A percentile compares a stretch with the other conserved stretches of the same genome.
These are phyloP conservation scores for Metopia argyrocephala DNA, from an alignment of 2,888 invertebrate species.

Conservation along the genomic window DNA sequence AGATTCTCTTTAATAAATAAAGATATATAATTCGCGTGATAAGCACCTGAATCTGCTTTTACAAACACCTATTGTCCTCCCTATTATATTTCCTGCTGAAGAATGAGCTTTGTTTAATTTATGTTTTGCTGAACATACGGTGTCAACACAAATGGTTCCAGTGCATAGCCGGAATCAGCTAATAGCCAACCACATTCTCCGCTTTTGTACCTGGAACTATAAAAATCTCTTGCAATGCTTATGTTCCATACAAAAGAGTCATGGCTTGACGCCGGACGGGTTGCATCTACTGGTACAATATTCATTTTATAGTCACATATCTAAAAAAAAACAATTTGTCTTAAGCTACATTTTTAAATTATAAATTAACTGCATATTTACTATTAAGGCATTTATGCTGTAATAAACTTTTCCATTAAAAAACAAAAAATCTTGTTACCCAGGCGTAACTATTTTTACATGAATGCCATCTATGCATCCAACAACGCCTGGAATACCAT, in stretches of 20 bases:
- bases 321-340: neutral
- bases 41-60: neutral
- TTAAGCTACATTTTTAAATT: no score
- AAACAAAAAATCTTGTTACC: neutral
- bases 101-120: neutral
- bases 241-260: neutral
- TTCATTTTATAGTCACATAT: neutral
- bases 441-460: neutral
- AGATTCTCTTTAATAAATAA: no score
- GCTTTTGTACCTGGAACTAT: neutral
- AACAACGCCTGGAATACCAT: neutral
- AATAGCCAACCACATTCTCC: neutral
- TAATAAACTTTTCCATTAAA: slow-evolving; percentile 4
- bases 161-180: slow-evolving; percentile 13
- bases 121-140: neutral
- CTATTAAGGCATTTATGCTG: slow-evolving; percentile 1
- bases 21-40: no score
- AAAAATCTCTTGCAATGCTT: neutral
- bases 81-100: neutral
- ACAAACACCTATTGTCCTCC: neutral
- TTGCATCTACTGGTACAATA: neutral
- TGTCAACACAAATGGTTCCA: slow-evolving; percentile 6
- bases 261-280: neutral
- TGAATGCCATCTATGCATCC: slow-evolving; percentile 6
- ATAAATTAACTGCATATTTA: neutral